Evolutionary conservation across 1,140 invertebrate species (phyloP), one percentile per base, ranked within the genome.

Genomic region (Campoletis sonorensis): DNA sequence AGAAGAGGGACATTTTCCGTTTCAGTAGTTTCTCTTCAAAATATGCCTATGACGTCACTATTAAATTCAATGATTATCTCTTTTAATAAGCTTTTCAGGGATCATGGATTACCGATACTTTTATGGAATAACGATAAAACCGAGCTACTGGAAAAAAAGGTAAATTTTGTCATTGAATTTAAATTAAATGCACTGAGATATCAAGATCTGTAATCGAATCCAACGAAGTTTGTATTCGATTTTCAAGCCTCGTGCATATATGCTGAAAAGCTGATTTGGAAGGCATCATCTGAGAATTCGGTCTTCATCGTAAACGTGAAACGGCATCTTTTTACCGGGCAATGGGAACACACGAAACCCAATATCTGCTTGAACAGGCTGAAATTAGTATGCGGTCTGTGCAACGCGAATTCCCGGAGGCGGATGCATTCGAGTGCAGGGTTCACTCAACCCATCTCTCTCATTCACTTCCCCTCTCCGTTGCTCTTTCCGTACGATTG

Each of bases 21-120:
- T 33, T 4, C 3, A 33, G 30, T 33, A 58, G 76, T 79, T 54
- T 79, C 54, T 23, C 67, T 79, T 8, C n/a, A n/a, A 8, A 79
- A 79, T 79, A 27, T 37, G 13, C 30, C 64, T 26, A 26, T 30
- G 64, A 23, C 27, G 1, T 33, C 61, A n/a, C 21, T 18, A 51
- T 10, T 80, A 71, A 84, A 82, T 73, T 87, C 87, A 87, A 88
- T 86, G 86, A 87, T 87, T 86, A 88, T 86, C 86, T 88, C 87
- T 87, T 87, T 88, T 86, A 83, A 80, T 81, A 10, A n/a, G n/a
- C n/a, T 84, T 84, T 85, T 78, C 40, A 86, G 83, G 81, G 79
- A 80, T 77, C 81, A 81, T 85, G 84, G 84, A 82, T 78, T 8
- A 7, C 51, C 23, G 75, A 61, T 58, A 18, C 27, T 77, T 54